Evolutionary conservation across 2,888 invertebrate species (phyloP).

Genomic region (Apamea monoglypha): DNA sequence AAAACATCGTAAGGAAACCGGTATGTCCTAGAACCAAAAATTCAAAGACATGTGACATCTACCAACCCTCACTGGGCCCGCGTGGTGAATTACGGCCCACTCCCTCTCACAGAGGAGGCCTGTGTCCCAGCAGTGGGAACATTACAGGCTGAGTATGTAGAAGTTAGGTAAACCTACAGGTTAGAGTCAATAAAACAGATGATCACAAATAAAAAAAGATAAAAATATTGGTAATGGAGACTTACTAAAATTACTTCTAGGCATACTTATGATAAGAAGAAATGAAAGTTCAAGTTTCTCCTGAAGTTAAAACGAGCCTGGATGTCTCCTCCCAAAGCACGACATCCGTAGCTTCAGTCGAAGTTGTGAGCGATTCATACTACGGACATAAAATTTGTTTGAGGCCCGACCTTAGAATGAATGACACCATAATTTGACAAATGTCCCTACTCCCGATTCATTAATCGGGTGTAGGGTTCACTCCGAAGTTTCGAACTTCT

Average conservation of each 20-base stretch:
- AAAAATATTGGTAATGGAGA: not conserved
- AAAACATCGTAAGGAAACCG: no score
- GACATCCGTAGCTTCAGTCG: not conserved
- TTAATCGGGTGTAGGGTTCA: not conserved
- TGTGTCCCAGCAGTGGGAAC: no score
- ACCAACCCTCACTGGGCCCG: no score
- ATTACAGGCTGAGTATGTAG: not conserved
- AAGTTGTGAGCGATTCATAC: not conserved
- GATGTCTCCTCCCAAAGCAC: not conserved
- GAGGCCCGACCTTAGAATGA: not conserved
- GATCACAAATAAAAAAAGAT: not conserved
- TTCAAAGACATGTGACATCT: no score
- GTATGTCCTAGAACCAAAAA: no score
- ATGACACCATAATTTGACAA: not conserved
- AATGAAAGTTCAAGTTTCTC: not conserved
- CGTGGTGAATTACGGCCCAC: no score
- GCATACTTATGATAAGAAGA: not conserved
- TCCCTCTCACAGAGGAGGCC: no score
- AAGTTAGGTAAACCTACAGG: not conserved
- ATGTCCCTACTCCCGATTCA: rapidly evolving
- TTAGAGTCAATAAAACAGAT: not conserved
- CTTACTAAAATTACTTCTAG: not conserved
- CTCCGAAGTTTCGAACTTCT: not conserved
- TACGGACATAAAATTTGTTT: not conserved
- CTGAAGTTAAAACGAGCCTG: not conserved